Evolutionary conservation across 35 echinoderm and acorn worm genomes (phyloP), one percentile per base, ranked within the genome.

Genomic region (Hemicentrotus pulcherrimus): DNA sequence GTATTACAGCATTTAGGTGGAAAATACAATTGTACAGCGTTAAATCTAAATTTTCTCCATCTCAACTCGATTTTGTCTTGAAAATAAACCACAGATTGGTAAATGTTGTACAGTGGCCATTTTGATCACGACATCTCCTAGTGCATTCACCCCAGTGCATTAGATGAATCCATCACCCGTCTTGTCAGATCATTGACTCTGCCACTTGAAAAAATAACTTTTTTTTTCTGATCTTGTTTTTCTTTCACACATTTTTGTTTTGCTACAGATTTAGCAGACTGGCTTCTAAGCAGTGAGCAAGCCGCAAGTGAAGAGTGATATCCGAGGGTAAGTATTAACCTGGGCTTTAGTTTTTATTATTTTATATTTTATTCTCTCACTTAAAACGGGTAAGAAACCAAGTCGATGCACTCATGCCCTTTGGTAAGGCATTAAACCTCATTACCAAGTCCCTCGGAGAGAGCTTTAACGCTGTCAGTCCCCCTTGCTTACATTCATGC

Each of bases 221-320:
- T 90, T 90, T 90, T 89, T 90, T 90, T 47, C 88, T 90, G 31
- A 33, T 24, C 88, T 90, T 90, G 88, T 90, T 90, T 90, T 90
- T 90, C 88, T 47, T 90, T 90, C 88, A 90, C 88, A 90, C 88
- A 47, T 90, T 90, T 90, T 19, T 90, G 46, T 90, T 90, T 90
- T 90, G 31, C 31, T 90, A 90, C 88, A 90, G 88, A 90, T 90
- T 35, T 90, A 90, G 31, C 32, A 45, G 88, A 90, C 88, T 90
- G 88, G 88, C 32, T 90, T 33, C 46, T 47, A 47, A 90, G 32
- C 32, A 90, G 88, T 16, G 88, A 90, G 88, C 65, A 78, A 78
- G 19, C 65, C 65, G 65, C 65, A 78, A 78, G 65, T 28, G 65
- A 78, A 18, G 65, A 78, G 65, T 78, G 65, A 78, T 28, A 7